Percentiles rank a stretch among this genome's conserved stretches.
phyloP scores from a whole-genome alignment of 2,797 vertebrate species.

The Sebastes taczanowskii region DNA sequence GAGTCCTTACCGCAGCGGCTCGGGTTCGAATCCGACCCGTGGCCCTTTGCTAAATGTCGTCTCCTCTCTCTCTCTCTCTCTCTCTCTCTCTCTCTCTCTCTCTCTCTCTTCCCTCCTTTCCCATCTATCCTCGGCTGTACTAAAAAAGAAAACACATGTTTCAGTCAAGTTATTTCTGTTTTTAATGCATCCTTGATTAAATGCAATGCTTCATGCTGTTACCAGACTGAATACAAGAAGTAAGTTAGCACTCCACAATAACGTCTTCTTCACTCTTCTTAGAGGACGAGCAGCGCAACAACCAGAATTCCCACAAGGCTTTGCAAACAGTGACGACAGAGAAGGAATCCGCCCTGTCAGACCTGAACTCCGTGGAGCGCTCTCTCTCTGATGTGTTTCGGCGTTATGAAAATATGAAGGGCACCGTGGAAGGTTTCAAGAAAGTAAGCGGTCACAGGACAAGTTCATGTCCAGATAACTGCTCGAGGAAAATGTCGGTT shows the following conservation, averaged over 20 bases:
- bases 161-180: neutral
- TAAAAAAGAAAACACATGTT: neutral
- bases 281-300: constrained; percentile 95
- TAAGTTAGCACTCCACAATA: neutral
- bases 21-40: too few species aligned
- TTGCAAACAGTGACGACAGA: constrained; percentile 89
- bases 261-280: constrained; percentile 11
- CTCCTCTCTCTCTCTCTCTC: too few species aligned
- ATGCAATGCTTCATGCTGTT: neutral
- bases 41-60: too few species aligned
- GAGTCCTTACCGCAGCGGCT: neutral
- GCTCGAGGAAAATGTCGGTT: neutral
- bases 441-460: constrained; percentile 81
- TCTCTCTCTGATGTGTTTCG: constrained; percentile 96
- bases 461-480: neutral
- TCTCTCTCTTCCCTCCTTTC: too few species aligned
- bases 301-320: constrained; percentile 88
- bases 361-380: constrained; percentile 95
- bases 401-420: constrained; percentile 95
- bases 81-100: too few species aligned
- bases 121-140: too few species aligned
- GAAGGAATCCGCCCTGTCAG: constrained; percentile 91
- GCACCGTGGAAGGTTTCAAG: constrained; percentile 94
- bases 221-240: neutral
- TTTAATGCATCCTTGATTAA: neutral